Conservation (phyloP, 2,888 invertebrate species). For the Microctonus hyperodae region DNA sequence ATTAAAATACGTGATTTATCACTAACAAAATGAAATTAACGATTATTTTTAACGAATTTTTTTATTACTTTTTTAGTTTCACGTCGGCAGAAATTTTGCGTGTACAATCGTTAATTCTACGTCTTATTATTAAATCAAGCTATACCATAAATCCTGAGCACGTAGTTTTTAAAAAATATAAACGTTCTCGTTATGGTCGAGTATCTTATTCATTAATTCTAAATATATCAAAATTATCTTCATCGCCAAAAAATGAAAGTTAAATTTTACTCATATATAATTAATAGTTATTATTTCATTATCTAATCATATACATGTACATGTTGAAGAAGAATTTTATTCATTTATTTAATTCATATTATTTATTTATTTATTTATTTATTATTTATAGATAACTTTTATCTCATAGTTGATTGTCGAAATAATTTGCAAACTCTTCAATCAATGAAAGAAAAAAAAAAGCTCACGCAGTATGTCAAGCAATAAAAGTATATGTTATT, state of each 20-base stretch:
- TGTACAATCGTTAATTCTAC: constrained; percentile 37
- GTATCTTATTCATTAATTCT: constrained; percentile 33
- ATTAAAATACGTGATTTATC: no score
- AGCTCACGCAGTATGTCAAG: neutral
- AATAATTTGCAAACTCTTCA: no score
- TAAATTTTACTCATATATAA: neutral
- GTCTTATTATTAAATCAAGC: constrained; percentile 32
- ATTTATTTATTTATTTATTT: no score
- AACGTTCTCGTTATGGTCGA: constrained; percentile 40
- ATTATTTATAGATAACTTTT: no score
- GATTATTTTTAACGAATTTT: neutral
- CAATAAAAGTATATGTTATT: neutral
- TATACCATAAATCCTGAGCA: constrained; percentile 27
- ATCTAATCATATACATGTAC: neutral
- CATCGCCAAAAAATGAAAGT: no score
- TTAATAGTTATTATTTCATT: neutral
- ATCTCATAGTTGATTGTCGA: no score
- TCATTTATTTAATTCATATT: no score
- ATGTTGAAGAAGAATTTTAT: neutral
- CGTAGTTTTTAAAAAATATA: constrained; percentile 48
- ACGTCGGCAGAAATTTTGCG: neutral
- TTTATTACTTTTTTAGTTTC: neutral
- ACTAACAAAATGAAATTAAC: neutral
- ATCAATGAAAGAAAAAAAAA: neutral
- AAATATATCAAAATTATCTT: neutral